Percentiles rank a stretch among this genome's conserved stretches.
Evolutionary conservation across 1,140 invertebrate genomes (phyloP).

Genomic region (Bicyclus anynana): DNA sequence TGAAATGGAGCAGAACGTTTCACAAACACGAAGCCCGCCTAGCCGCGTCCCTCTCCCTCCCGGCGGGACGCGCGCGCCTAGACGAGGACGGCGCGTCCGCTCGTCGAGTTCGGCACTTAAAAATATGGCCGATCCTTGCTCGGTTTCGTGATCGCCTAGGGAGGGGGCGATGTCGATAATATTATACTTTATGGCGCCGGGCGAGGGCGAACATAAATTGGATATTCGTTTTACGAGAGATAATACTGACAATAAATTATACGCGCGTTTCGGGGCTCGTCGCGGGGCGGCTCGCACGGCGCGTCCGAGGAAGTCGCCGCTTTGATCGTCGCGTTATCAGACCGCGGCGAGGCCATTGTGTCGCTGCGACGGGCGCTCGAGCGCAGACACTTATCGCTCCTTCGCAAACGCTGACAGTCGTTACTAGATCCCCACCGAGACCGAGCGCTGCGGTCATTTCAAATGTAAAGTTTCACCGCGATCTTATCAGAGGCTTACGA

Average conservation of each 20-base stretch:
- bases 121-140: slow-evolving; percentile 69
- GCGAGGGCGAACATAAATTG: slow-evolving; percentile 60
- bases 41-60: slow-evolving; percentile 32
- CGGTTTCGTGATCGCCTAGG: slow-evolving; percentile 74
- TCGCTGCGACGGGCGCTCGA: slow-evolving; percentile 25
- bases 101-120: slow-evolving; percentile 65
- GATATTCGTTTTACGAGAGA: slow-evolving; percentile 70
- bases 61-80: slow-evolving; percentile 12
- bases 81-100: slow-evolving; percentile 42
- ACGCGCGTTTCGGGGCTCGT: slow-evolving; percentile 52
- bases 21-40: slow-evolving; percentile 56
- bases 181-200: slow-evolving; percentile 69
- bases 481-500: background rate
- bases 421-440: slow-evolving; percentile 18
- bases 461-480: background rate
- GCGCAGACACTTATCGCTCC: slow-evolving; percentile 24
- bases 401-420: slow-evolving; percentile 35
- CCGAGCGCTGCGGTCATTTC: slow-evolving; percentile 16
- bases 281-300: slow-evolving; percentile 27
- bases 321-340: slow-evolving; percentile 52
- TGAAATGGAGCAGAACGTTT: slow-evolving; percentile 50
- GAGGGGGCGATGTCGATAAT: slow-evolving; percentile 73
- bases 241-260: slow-evolving; percentile 65
- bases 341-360: slow-evolving; percentile 41
- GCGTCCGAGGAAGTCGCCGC: slow-evolving; percentile 44